These are phyloP conservation scores for Oscheius sp. DNA, from an alignment of 2,888 invertebrate genomes.

Conservation along the genomic window DNA sequence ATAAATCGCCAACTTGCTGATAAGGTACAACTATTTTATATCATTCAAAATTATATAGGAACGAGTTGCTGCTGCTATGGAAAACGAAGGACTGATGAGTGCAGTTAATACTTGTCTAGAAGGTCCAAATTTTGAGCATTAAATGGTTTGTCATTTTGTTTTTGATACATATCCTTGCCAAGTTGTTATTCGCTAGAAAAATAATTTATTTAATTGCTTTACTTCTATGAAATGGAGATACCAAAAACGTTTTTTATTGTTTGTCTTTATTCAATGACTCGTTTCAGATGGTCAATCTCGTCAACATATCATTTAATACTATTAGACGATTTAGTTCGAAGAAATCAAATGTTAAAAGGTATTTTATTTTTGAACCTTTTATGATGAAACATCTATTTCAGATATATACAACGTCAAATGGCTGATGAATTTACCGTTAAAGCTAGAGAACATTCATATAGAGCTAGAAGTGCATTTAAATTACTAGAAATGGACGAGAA, in stretches of 20 bases:
- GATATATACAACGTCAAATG: slow-evolving; percentile 60
- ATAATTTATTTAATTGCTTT: neutral
- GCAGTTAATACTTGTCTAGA: slow-evolving; percentile 91
- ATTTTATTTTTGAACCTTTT: neutral
- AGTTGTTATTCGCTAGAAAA: neutral
- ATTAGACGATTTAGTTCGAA: neutral
- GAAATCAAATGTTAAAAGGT: slow-evolving; percentile 11
- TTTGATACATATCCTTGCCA: neutral
- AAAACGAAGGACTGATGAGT: slow-evolving; percentile 87
- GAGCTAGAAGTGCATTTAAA: slow-evolving; percentile 69
- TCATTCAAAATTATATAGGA: slow-evolving; percentile 76
- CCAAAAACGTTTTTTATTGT: neutral
- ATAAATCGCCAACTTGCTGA: slow-evolving; percentile 96
- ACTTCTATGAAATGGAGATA: neutral
- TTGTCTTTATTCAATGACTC: neutral
- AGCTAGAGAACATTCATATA: slow-evolving; percentile 61
- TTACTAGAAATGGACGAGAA: slow-evolving; percentile 67
- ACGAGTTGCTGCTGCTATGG: slow-evolving; percentile 93
- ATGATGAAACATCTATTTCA: slow-evolving; percentile 11
- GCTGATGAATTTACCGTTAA: slow-evolving; percentile 56
- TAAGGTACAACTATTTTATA: slow-evolving; percentile 71
- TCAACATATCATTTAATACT: neutral
- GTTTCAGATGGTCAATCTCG: neutral
- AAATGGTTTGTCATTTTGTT: slow-evolving; percentile 15
- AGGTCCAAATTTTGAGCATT: slow-evolving; percentile 6